A percentile compares a stretch with the other conserved stretches of the same genome.
Conservation (phyloP, 2,888 invertebrate species). For the Parthenolecanium corni region DNA sequence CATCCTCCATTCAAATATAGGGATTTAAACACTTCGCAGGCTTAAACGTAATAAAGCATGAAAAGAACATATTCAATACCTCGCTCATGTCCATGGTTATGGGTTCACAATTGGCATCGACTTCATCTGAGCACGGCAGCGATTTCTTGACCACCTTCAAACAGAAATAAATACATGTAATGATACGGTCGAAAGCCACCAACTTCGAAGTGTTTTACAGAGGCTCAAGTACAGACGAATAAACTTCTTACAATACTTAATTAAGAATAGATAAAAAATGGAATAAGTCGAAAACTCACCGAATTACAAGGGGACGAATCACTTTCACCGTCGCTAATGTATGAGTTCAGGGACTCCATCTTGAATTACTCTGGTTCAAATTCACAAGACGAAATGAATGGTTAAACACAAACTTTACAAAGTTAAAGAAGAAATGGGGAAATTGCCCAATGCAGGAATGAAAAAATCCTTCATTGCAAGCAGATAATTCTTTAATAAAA, state of each 20-base stretch:
- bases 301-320: slow-evolving; percentile 40
- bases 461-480: too few relatives aligned
- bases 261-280: too few relatives aligned
- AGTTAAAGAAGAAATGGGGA: too few relatives aligned
- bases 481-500: too few relatives aligned
- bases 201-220: too few relatives aligned
- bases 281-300: slow-evolving; percentile 34
- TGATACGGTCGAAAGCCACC: background rate
- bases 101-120: slow-evolving; percentile 59
- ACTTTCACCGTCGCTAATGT: slow-evolving; percentile 66
- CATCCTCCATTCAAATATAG: background rate
- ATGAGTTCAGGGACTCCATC: slow-evolving; percentile 66
- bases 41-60: background rate
- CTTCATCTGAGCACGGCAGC: slow-evolving; percentile 27
- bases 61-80: slow-evolving; percentile 36
- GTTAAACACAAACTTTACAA: too few relatives aligned
- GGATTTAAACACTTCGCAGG: background rate
- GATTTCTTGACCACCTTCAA: slow-evolving; percentile 2
- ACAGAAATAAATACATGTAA: background rate
- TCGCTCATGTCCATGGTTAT: slow-evolving; percentile 70
- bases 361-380: background rate
- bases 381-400: too few relatives aligned
- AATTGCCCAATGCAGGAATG: too few relatives aligned
- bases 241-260: too few relatives aligned
- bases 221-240: background rate